Evolutionary conservation across 2,113 vertebrate genomes (phyloP).

Genomic region (Etia nguti): DNA sequence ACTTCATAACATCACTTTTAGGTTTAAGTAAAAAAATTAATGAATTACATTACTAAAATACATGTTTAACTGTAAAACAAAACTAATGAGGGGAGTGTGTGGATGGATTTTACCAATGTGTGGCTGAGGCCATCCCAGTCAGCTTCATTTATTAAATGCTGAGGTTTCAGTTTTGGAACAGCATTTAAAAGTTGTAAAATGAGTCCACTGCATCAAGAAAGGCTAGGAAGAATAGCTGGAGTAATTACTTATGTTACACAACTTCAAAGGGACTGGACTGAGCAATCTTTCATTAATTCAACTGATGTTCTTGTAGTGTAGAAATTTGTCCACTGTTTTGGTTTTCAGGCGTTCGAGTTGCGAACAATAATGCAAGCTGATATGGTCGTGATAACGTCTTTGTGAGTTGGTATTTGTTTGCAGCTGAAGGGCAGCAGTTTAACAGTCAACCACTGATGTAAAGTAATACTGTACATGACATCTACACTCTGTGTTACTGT

Average conservation of each 20-base stretch:
- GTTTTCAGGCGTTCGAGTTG: neutral
- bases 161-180: neutral
- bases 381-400: neutral
- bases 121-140: neutral
- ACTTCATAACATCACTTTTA: neutral
- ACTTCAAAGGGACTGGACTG: neutral
- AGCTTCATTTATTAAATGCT: neutral
- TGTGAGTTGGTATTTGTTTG: neutral
- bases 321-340: neutral
- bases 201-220: neutral
- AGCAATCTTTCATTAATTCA: neutral
- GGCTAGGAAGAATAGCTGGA: neutral
- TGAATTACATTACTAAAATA: neutral
- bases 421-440: neutral
- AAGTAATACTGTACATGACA: neutral
- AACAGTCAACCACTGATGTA: neutral
- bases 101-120: neutral
- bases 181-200: neutral
- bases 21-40: neutral
- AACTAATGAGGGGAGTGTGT: neutral
- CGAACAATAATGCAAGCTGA: neutral
- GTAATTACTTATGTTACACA: neutral
- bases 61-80: neutral
- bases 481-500: slow-evolving; percentile 6
- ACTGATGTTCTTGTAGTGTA: neutral